phyloP scores from a whole-genome alignment of 2,797 vertebrate species.

The Gymnothorax reevesii region DNA sequence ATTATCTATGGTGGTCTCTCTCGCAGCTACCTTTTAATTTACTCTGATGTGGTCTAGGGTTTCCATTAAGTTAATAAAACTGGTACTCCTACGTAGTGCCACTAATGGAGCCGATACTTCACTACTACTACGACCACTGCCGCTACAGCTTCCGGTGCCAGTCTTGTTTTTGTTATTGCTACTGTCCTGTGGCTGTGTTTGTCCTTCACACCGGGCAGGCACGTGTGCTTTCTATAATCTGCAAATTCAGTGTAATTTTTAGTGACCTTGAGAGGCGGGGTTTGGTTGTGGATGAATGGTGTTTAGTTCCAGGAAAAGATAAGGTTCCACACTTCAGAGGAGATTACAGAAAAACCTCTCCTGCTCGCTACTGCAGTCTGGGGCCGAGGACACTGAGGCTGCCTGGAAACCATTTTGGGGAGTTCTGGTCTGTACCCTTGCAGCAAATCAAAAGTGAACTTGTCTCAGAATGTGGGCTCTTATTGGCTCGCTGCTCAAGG shows the following conservation, averaged over 20 bases:
- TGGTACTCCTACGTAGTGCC: neutral
- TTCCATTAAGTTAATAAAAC: neutral
- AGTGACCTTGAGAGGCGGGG: conserved; percentile 35
- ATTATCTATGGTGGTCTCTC: neutral
- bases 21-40: neutral
- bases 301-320: conserved; percentile 27
- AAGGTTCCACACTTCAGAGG: neutral
- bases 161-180: neutral
- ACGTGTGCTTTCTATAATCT: conserved; percentile 19
- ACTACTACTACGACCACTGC: neutral
- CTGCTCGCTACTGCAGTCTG: neutral
- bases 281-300: neutral
- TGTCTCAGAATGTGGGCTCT: neutral
- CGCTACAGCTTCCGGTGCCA: neutral
- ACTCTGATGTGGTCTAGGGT: neutral
- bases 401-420: neutral
- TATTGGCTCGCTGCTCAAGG: neutral
- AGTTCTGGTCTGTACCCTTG: neutral
- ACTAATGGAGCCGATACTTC: neutral
- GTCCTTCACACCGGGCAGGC: neutral
- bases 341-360: neutral
- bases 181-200: neutral
- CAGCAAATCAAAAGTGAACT: conserved; percentile 17
- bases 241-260: conserved; percentile 36
- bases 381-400: neutral